Conservation (phyloP, 1,140 invertebrate species). For the Aphaenogaster floridana region DNA sequence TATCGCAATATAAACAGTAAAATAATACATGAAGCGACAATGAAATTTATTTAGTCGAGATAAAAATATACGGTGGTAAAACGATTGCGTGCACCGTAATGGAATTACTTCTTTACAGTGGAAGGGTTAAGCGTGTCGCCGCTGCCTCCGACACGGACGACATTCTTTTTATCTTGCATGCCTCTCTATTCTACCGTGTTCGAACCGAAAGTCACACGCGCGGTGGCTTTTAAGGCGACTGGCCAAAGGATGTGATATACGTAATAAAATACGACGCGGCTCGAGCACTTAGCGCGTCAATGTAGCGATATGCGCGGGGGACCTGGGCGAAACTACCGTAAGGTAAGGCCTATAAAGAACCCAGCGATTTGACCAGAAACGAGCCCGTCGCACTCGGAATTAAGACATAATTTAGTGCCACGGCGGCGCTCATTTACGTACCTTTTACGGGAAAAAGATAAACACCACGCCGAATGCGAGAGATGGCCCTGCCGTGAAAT, state of each 20-base stretch:
- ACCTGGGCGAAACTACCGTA: constrained; percentile 6
- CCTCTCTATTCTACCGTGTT: constrained; percentile 17
- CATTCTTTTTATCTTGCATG: constrained; percentile 24
- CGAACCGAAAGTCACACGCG: constrained; percentile 25
- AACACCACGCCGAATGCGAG: constrained; percentile 59
- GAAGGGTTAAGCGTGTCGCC: not conserved
- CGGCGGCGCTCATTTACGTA: constrained; percentile 68
- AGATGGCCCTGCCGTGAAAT: constrained; percentile 75
- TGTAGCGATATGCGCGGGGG: constrained; percentile 57
- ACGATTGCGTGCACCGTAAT: not conserved
- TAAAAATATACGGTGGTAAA: constrained; percentile 15
- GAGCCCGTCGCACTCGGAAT: constrained; percentile 60
- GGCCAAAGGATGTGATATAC: constrained; percentile 32
- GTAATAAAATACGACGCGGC: constrained; percentile 63
- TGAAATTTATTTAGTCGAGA: constrained; percentile 28
- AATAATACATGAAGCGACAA: constrained; percentile 7
- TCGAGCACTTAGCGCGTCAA: constrained; percentile 69
- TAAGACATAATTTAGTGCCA: constrained; percentile 74
- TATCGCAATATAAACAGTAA: not conserved
- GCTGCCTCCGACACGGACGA: not conserved
- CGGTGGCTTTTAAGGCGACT: constrained; percentile 57
- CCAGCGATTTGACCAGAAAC: constrained; percentile 53
- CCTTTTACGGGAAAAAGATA: constrained; percentile 73
- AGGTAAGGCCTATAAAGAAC: constrained; percentile 56
- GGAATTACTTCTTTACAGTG: constrained; percentile 2